These are phyloP conservation scores for Chlorops oryzae DNA, from an alignment of 1,140 invertebrate species.

Conservation along the genomic window DNA sequence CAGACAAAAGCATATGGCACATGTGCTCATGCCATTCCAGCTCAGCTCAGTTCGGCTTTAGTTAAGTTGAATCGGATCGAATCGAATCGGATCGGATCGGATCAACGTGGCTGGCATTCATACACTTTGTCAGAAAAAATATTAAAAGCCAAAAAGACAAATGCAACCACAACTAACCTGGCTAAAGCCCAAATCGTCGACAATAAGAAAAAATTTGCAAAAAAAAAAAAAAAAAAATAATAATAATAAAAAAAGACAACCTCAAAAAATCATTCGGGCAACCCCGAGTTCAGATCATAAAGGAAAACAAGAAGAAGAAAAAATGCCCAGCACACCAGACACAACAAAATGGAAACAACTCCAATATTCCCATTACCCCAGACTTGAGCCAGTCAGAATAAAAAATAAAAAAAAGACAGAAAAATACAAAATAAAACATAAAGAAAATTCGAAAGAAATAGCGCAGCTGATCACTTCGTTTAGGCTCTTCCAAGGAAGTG, in stretches of 20 bases:
- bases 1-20: too few relatives aligned
- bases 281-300: slow-evolving; percentile 37
- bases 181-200: not conserved
- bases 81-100: not conserved
- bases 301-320: slow-evolving; percentile 15
- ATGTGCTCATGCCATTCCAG: too few relatives aligned
- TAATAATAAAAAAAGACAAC: slow-evolving; percentile 7
- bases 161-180: not conserved
- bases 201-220: slow-evolving; percentile 27
- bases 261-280: slow-evolving; percentile 13
- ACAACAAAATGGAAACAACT: too few relatives aligned
- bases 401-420: too few relatives aligned
- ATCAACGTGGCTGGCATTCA: slow-evolving; percentile 7
- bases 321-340: too few relatives aligned
- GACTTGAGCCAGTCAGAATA: too few relatives aligned
- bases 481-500: slow-evolving; percentile 47
- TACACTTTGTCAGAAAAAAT: slow-evolving; percentile 19
- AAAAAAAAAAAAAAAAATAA: slow-evolving; percentile 18
- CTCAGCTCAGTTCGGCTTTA: too few relatives aligned
- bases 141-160: slow-evolving; percentile 13
- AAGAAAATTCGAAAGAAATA: slow-evolving; percentile 17
- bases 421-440: too few relatives aligned
- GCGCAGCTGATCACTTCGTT: slow-evolving; percentile 16
- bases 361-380: too few relatives aligned
- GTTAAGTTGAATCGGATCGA: too few relatives aligned